Evolutionary conservation across 2,797 vertebrate genomes (phyloP).

Genomic region (Ficedula albicollis): DNA sequence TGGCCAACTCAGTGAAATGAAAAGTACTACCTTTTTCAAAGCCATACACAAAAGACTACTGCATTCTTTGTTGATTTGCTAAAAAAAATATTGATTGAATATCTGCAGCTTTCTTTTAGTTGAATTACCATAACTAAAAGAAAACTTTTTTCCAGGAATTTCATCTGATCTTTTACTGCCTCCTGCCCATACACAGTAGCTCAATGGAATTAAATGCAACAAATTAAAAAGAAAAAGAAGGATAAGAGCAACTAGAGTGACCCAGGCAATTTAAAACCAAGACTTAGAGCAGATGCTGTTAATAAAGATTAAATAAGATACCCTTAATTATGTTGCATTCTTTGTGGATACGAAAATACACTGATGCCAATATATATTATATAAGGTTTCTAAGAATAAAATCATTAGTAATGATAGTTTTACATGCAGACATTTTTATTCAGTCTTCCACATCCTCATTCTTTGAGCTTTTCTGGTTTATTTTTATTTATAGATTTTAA

Average conservation of each 20-base stretch:
- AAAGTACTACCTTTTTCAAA: background rate
- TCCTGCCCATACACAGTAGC: background rate
- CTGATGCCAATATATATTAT: background rate
- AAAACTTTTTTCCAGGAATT: background rate
- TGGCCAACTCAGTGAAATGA: background rate
- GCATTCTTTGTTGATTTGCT: background rate
- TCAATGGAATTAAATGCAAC: background rate
- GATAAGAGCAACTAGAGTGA: background rate
- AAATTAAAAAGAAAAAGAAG: background rate
- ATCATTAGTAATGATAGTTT: background rate
- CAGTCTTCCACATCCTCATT: background rate
- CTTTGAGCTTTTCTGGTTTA: conserved; percentile 34
- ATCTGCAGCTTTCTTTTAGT: background rate
- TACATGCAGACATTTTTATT: conserved; percentile 9
- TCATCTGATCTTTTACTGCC: background rate
- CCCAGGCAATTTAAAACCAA: background rate
- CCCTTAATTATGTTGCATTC: background rate
- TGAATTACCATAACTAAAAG: background rate
- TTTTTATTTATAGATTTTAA: conserved; percentile 38
- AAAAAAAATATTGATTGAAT: background rate
- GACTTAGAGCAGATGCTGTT: background rate
- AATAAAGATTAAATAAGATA: background rate
- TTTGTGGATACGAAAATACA: background rate
- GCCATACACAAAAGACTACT: background rate
- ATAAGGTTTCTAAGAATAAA: background rate